phyloP scores from a whole-genome alignment of 2,113 vertebrate species.

The Phrynosoma blainvillii region DNA sequence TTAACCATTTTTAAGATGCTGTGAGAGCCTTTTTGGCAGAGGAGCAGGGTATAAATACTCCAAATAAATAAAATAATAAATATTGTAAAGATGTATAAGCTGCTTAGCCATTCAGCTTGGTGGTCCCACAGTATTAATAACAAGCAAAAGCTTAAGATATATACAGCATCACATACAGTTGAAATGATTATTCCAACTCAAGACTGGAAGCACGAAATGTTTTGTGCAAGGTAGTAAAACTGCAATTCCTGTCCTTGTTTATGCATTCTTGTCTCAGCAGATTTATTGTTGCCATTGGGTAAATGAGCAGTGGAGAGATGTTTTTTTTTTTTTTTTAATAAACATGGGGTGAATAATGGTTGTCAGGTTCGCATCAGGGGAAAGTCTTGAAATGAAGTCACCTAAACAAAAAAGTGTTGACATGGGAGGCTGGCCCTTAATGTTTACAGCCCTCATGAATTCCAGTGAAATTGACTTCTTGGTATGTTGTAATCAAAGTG shows the following conservation, averaged over 20 bases:
- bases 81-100: too few relatives aligned
- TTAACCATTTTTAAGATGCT: too few relatives aligned
- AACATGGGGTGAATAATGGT: neutral
- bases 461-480: neutral
- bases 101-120: neutral
- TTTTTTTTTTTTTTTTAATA: slow-evolving; percentile 26
- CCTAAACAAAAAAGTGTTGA: neutral
- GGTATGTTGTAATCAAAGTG: neutral
- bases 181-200: neutral
- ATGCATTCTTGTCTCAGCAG: slow-evolving; percentile 3
- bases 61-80: neutral
- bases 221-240: slow-evolving; percentile 25
- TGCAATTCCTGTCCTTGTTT: slow-evolving; percentile 26
- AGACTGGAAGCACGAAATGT: neutral
- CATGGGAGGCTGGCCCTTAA: neutral
- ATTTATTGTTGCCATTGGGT: slow-evolving; percentile 7
- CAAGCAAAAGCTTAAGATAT: neutral
- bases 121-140: neutral
- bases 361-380: neutral
- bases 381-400: neutral
- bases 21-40: too few relatives aligned
- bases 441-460: neutral
- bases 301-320: slow-evolving; percentile 22
- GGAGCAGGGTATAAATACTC: too few relatives aligned
- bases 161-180: neutral